Percentiles rank a stretch among this genome's conserved stretches.
phyloP scores from a whole-genome alignment of 2,113 vertebrate genomes.

The Carlito syrichta region DNA sequence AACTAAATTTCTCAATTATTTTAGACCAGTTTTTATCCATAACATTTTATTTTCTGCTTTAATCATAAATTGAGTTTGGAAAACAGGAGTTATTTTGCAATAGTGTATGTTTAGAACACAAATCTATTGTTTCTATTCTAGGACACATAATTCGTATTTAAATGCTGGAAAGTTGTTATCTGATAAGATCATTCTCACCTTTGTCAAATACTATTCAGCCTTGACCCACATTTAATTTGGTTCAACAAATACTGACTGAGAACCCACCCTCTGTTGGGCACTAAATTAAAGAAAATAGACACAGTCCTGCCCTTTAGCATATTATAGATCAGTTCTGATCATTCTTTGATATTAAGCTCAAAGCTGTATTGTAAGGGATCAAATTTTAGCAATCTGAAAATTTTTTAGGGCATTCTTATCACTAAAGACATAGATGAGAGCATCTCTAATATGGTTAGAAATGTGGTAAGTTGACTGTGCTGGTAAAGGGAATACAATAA shows the following conservation, averaged over 20 bases:
- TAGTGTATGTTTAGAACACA: not conserved
- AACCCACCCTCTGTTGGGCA: not conserved
- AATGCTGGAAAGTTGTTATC: not conserved
- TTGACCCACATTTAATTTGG: not conserved
- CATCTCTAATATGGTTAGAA: not conserved
- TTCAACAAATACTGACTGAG: constrained; percentile 24
- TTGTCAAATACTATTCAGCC: not conserved
- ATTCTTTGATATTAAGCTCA: not conserved
- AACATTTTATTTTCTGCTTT: not conserved
- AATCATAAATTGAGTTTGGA: not conserved
- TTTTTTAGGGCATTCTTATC: not conserved
- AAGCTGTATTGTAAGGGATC: not conserved
- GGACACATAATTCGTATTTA: not conserved
- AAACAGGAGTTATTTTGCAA: not conserved
- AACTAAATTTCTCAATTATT: not conserved
- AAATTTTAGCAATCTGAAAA: not conserved
- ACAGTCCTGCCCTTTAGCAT: not conserved
- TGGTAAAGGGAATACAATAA: not conserved
- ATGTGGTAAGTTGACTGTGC: not conserved
- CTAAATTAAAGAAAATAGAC: not conserved
- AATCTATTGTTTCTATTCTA: not conserved
- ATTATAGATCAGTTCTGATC: not conserved
- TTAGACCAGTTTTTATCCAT: not conserved
- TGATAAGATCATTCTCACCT: not conserved
- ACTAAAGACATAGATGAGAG: not conserved